These are phyloP conservation scores for Arctocebus calabarensis DNA, from an alignment of 2,797 vertebrate species.

Conservation along the genomic window DNA sequence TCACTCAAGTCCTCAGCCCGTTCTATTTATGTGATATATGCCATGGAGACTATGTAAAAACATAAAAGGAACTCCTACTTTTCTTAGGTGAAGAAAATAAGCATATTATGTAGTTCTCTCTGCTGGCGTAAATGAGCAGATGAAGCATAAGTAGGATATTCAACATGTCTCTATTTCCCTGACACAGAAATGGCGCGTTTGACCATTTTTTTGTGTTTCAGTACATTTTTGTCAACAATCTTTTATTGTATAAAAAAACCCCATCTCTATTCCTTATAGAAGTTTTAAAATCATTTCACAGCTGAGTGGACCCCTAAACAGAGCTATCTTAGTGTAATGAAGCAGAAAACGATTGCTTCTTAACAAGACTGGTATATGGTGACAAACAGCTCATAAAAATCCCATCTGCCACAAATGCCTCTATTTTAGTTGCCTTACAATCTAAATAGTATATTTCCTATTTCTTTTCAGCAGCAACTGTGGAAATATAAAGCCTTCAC, in stretches of 20 bases:
- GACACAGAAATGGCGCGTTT: constrained; percentile 77
- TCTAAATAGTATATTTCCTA: constrained; percentile 87
- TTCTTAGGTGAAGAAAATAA: constrained; percentile 79
- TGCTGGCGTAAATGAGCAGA: constrained; percentile 77
- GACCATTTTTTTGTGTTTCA: constrained; percentile 84
- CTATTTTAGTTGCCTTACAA: constrained; percentile 86
- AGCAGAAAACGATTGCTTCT: constrained; percentile 89
- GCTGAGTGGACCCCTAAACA: constrained; percentile 90
- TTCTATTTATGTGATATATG: constrained; percentile 46
- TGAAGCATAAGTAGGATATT: constrained; percentile 73
- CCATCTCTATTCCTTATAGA: constrained; percentile 88
- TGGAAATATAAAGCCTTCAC: constrained; percentile 79
- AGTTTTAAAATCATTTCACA: constrained; percentile 92
- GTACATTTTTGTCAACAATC: constrained; percentile 83
- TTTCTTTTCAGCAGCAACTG: constrained; percentile 83
- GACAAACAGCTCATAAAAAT: constrained; percentile 91
- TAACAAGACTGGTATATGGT: constrained; percentile 90
- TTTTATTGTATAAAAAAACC: constrained; percentile 84
- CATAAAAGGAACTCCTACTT: constrained; percentile 49
- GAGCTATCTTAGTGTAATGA: constrained; percentile 91
- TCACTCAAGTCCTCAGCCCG: neutral
- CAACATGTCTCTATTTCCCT: constrained; percentile 70
- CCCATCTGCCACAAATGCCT: constrained; percentile 89
- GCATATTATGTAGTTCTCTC: constrained; percentile 57
- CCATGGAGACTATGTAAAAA: constrained; percentile 38